phyloP scores from a whole-genome alignment of 1,140 invertebrate species.

The Dryas iulia region DNA sequence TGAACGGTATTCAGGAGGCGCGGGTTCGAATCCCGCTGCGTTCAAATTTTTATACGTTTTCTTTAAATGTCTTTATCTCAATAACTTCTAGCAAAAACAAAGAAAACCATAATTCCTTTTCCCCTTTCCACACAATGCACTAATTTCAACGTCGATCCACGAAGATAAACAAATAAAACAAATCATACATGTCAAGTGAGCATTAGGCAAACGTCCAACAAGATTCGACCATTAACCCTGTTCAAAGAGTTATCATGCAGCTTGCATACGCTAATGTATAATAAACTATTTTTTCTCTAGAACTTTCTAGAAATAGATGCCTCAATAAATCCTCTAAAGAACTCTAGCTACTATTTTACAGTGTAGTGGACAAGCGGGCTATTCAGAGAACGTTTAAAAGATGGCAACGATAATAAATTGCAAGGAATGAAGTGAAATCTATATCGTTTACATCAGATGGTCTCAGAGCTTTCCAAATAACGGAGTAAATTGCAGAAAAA shows the following conservation, averaged over 20 bases:
- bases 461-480: background rate
- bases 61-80: background rate
- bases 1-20: too few relatives aligned
- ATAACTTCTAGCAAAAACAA: background rate
- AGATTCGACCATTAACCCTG: slow-evolving; percentile 50
- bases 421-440: background rate
- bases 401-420: slow-evolving; percentile 20
- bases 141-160: background rate
- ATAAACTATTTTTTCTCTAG: slow-evolving; percentile 28
- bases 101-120: background rate
- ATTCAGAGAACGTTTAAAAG: slow-evolving; percentile 11
- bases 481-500: background rate
- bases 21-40: too few relatives aligned
- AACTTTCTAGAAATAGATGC: slow-evolving; percentile 12
- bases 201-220: slow-evolving; percentile 63
- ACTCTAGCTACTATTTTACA: slow-evolving; percentile 11
- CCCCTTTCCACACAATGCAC: background rate
- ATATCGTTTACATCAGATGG: background rate
- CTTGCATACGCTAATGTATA: slow-evolving; percentile 42
- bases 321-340: slow-evolving; percentile 14
- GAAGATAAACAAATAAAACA: slow-evolving; percentile 28
- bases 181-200: slow-evolving; percentile 47
- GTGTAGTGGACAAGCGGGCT: slow-evolving; percentile 2
- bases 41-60: too few relatives aligned
- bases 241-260: slow-evolving; percentile 38